A percentile compares a stretch with the other conserved stretches of the same genome.
Conservation (phyloP, 2,113 vertebrate species). For the Pongo pygmaeus region DNA sequence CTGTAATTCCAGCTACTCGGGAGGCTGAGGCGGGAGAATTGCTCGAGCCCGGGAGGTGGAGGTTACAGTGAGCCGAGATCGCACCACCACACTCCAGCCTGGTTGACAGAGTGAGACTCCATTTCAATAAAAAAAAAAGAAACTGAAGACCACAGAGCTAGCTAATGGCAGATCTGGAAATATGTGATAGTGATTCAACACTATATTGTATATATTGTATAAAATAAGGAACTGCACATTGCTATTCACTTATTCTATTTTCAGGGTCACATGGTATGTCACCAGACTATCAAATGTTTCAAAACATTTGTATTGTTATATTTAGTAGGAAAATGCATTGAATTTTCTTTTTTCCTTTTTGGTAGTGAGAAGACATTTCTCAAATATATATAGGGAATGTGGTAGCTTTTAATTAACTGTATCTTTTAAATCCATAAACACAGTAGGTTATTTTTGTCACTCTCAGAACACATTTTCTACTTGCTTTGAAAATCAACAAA, state of each 20-base stretch:
- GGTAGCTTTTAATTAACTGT: slow-evolving; percentile 11
- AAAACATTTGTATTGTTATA: background rate
- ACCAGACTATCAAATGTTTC: background rate
- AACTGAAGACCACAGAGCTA: background rate
- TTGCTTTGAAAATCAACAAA: slow-evolving; percentile 27
- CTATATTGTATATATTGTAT: fast-evolving
- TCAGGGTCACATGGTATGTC: background rate
- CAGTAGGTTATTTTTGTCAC: background rate
- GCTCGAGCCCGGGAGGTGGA: too few relatives aligned
- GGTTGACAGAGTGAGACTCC: too few relatives aligned
- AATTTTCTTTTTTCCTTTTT: background rate
- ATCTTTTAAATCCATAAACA: background rate
- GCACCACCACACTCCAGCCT: too few relatives aligned
- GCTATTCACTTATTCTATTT: background rate
- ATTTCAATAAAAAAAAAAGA: background rate
- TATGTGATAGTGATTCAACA: background rate
- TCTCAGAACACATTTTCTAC: background rate
- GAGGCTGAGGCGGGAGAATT: too few relatives aligned
- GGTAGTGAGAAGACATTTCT: background rate
- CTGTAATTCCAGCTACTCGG: too few relatives aligned
- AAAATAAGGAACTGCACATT: background rate
- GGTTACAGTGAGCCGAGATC: too few relatives aligned
- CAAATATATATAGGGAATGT: background rate
- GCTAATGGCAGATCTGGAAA: background rate
- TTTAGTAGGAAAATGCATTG: background rate